phyloP scores from a whole-genome alignment of 2,113 vertebrate species.

The Lutjanus erythropterus region DNA sequence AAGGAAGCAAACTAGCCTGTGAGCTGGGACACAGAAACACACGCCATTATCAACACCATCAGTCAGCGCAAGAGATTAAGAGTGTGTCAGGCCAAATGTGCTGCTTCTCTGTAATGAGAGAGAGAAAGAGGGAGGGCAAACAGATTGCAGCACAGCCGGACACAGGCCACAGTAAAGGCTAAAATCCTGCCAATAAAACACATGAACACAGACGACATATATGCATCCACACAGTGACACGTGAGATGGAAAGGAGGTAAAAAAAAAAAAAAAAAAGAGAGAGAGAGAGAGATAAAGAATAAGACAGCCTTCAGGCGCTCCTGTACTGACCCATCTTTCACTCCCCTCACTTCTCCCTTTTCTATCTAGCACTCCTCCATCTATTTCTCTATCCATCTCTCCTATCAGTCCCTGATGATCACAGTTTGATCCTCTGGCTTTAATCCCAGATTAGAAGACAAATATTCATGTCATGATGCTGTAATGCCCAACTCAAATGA shows the following conservation, averaged over 20 bases:
- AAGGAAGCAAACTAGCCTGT: background rate
- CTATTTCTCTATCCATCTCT: background rate
- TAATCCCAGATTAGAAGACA: conserved; percentile 66
- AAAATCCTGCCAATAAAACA: conserved; percentile 46
- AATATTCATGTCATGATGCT: conserved; percentile 43
- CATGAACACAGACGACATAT: background rate
- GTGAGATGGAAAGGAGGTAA: background rate
- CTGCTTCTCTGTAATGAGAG: conserved; percentile 15
- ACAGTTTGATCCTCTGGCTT: conserved; percentile 44
- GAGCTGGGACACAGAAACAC: background rate
- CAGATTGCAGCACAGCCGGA: conserved; percentile 67
- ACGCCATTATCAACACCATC: background rate
- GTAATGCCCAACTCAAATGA: conserved; percentile 5
- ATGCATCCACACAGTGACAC: background rate
- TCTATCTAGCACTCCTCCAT: background rate
- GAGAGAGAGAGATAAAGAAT: background rate
- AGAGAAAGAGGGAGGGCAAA: conserved; percentile 23
- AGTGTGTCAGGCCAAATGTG: conserved; percentile 1
- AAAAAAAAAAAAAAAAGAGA: background rate
- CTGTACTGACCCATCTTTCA: background rate
- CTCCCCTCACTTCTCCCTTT: background rate
- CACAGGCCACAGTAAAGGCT: background rate
- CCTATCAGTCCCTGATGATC: conserved; percentile 28
- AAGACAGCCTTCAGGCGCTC: background rate
- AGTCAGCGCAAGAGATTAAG: conserved; percentile 15